These are phyloP conservation scores for Heliconius erato DNA, from an alignment of 2,888 invertebrate genomes.

Conservation along the genomic window DNA sequence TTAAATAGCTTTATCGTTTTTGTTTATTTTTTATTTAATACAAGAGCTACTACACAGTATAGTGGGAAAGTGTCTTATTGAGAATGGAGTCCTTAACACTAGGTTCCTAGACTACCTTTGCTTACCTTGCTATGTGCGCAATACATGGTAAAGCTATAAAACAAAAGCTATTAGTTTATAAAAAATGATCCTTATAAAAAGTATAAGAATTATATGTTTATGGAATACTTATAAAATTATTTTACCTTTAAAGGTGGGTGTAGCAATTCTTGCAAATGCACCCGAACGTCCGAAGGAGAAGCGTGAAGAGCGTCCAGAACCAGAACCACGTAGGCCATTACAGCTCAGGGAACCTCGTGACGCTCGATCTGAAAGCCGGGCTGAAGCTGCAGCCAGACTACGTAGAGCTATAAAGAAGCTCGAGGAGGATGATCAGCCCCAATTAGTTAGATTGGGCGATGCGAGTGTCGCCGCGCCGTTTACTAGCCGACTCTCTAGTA, in stretches of 20 bases:
- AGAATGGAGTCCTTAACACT: not conserved
- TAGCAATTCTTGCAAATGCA: slow-evolving; percentile 94
- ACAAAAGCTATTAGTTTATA: not conserved
- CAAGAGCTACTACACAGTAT: too few species aligned
- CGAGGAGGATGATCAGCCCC: slow-evolving; percentile 94
- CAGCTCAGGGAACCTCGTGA: slow-evolving; percentile 53
- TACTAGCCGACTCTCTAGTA: slow-evolving; percentile 98
- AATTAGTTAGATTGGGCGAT: slow-evolving; percentile 98
- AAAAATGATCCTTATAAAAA: not conserved
- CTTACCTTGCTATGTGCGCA: not conserved
- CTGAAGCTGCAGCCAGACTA: slow-evolving; percentile 79
- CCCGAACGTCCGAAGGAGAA: slow-evolving; percentile 82
- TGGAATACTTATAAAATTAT: not conserved
- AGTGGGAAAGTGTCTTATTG: too few species aligned
- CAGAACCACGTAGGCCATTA: slow-evolving; percentile 79
- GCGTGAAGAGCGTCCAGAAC: slow-evolving; percentile 87
- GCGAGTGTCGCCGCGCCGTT: slow-evolving; percentile 99
- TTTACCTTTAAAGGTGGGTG: slow-evolving; percentile 86
- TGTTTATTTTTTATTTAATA: too few species aligned
- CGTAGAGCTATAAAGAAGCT: slow-evolving; percentile 93
- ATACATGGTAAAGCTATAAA: not conserved
- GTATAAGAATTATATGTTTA: not conserved
- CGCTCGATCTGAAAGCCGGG: slow-evolving; percentile 68
- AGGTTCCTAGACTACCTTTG: not conserved
- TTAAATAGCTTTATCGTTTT: too few species aligned